phyloP scores from a whole-genome alignment of 1,140 invertebrate genomes.

The Acromyrmex charruanus region DNA sequence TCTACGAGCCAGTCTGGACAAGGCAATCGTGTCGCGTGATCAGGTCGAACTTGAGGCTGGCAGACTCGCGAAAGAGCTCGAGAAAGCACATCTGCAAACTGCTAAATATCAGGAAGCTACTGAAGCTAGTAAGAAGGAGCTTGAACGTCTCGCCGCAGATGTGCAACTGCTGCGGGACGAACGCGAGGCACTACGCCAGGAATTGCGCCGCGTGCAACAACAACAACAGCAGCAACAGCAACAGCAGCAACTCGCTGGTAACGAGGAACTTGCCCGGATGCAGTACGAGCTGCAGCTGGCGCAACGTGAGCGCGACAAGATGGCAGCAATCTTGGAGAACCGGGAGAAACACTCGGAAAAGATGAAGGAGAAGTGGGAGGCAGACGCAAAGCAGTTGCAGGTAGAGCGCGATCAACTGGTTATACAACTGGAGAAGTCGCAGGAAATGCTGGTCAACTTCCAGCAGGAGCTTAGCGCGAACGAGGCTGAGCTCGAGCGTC shows the following conservation, averaged over 20 bases:
- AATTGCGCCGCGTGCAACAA: conserved; percentile 88
- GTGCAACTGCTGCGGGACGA: conserved; percentile 93
- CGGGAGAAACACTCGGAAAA: conserved; percentile 93
- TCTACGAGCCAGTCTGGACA: conserved; percentile 94
- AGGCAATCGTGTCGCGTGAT: conserved; percentile 92
- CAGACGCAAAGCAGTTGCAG: conserved; percentile 94
- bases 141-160: conserved; percentile 93
- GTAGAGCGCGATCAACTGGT: conserved; percentile 95
- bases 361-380: conserved; percentile 93
- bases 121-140: conserved; percentile 93
- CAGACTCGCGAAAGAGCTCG: conserved; percentile 94
- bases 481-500: conserved; percentile 93
- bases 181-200: conserved; percentile 89
- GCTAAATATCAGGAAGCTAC: conserved; percentile 93
- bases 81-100: conserved; percentile 93
- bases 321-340: conserved; percentile 91
- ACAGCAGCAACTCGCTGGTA: conserved; percentile 89
- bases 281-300: conserved; percentile 91
- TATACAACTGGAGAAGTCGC: conserved; percentile 95
- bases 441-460: conserved; percentile 97
- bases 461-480: conserved; percentile 94
- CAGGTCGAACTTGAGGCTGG: conserved; percentile 94
- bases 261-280: conserved; percentile 87
- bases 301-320: conserved; percentile 90
- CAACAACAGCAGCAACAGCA: conserved; percentile 91